Base-by-base conservation (phyloP, 1,140 invertebrate species). In the Zaprionus vittiger region DNA sequence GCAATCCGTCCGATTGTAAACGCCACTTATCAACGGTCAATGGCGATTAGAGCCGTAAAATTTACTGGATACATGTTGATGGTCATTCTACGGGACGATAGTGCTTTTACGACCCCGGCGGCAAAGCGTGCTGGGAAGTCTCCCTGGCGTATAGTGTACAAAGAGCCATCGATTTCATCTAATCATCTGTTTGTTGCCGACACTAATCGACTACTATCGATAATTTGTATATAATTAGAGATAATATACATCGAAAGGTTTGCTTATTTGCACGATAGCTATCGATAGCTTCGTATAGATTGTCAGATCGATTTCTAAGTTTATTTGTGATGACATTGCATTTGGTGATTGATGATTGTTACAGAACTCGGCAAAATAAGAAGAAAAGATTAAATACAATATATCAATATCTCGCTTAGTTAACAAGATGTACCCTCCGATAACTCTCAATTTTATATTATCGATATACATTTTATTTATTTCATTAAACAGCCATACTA, bases 21-120 rank as follows among this genome's bases (percentile, higher is more conserved):
- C 5, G 24, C 4, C 17, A 64, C 73, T 84, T 79, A 90, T 90
- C 81, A 64, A 56, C 52, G 80, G 71, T 47, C 69, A 77, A 59
- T 20, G 41, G 9, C 41, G 68, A 55, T 54, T 70, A 67, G 47
- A 71, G 54, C 44, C 57, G 76, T 83, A 87, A 77, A 89, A 68
- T 83, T 67, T 69, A 82, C 65, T 77, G 67, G 70, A 85, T 79
- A 81, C 63, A 82, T 62, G 72, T 59, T 31, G 38, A 67, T 55
- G 31, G 54, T 22, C 34, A 75, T 60, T 78, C 55, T 34, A 41
- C 17, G 5, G 9, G 24, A 28, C 49, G 54, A 75, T 67, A 71
- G 55, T 34, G 63, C 56, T 66, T 64, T 31, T 63, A 80, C 20
- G 49, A 34, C 31, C 22, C 3, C 38, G 49, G 2, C 28, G 57